These are phyloP conservation scores for Ceratoteleas bidentatus DNA, from an alignment of 1,140 invertebrate genomes.

Conservation along the genomic window DNA sequence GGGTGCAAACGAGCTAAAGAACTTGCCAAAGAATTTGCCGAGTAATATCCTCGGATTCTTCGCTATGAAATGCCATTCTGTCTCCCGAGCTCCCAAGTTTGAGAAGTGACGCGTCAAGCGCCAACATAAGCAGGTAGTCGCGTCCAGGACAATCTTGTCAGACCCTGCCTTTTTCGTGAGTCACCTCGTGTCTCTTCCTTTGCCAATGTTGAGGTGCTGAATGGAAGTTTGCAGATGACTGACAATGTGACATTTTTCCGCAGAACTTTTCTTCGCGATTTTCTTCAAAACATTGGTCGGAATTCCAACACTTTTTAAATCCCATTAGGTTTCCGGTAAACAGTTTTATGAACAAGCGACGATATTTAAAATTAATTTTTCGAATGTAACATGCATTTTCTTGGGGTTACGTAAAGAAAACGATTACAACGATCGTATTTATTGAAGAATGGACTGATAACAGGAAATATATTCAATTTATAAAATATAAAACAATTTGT, in stretches of 20 bases:
- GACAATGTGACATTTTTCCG: constrained; percentile 62
- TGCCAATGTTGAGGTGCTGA: constrained; percentile 71
- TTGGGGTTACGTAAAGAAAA: too few relatives aligned
- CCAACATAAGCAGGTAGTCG: constrained; percentile 72
- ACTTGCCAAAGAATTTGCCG: constrained; percentile 74
- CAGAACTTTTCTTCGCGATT: constrained; percentile 10
- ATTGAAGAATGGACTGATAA: too few relatives aligned
- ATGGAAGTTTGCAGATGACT: constrained; percentile 77
- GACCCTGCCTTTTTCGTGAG: constrained; percentile 70
- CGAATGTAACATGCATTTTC: too few relatives aligned
- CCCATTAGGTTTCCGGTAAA: neutral
- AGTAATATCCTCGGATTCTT: constrained; percentile 77
- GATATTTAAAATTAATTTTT: too few relatives aligned
- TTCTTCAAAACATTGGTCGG: constrained; percentile 27
- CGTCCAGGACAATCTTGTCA: constrained; percentile 68
- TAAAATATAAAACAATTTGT: too few relatives aligned
- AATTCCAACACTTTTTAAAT: neutral
- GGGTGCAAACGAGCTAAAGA: constrained; percentile 61
- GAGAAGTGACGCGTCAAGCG: constrained; percentile 66
- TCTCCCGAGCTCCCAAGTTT: constrained; percentile 65
- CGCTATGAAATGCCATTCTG: constrained; percentile 73
- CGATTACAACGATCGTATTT: too few relatives aligned
- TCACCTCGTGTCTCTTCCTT: constrained; percentile 70
- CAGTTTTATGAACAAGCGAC: too few relatives aligned
- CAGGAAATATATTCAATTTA: too few relatives aligned